phyloP scores from a whole-genome alignment of 2,888 invertebrate genomes.

The Sinelater perroti region DNA sequence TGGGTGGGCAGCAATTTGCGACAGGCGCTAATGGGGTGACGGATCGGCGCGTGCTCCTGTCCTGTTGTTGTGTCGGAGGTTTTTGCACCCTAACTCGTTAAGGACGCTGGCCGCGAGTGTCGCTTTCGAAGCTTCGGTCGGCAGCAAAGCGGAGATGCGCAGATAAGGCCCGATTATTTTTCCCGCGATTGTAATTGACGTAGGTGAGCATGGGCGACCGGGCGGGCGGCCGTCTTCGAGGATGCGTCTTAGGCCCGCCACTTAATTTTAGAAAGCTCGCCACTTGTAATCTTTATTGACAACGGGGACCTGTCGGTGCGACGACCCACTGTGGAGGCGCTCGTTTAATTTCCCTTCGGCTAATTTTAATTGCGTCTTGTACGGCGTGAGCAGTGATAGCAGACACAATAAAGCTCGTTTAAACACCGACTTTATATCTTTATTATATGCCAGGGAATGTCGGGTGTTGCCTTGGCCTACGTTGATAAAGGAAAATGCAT shows the following conservation, averaged over 20 bases:
- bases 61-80: constrained; percentile 3
- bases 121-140: constrained; percentile 1
- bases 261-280: constrained; percentile 26
- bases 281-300: constrained; percentile 31
- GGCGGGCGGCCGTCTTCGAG: constrained; percentile 21
- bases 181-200: constrained; percentile 30
- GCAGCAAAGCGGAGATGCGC: constrained; percentile 14
- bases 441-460: too few relatives aligned
- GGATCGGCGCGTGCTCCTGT: too few relatives aligned
- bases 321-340: constrained; percentile 17
- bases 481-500: too few relatives aligned
- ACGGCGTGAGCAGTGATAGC: not conserved
- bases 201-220: constrained; percentile 32
- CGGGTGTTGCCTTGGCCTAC: too few relatives aligned
- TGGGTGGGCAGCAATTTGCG: too few relatives aligned
- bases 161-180: constrained; percentile 26
- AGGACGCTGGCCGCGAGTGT: not conserved
- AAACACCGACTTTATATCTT: too few relatives aligned
- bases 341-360: constrained; percentile 11
- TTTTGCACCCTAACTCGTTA: constrained; percentile 5
- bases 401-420: constrained; percentile 16
- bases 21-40: too few relatives aligned
- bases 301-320: constrained; percentile 21
- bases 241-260: constrained; percentile 22
- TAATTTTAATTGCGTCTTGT: constrained; percentile 20